Conservation (phyloP, 1,140 invertebrate genomes). For the Drosophila ogumai region DNA sequence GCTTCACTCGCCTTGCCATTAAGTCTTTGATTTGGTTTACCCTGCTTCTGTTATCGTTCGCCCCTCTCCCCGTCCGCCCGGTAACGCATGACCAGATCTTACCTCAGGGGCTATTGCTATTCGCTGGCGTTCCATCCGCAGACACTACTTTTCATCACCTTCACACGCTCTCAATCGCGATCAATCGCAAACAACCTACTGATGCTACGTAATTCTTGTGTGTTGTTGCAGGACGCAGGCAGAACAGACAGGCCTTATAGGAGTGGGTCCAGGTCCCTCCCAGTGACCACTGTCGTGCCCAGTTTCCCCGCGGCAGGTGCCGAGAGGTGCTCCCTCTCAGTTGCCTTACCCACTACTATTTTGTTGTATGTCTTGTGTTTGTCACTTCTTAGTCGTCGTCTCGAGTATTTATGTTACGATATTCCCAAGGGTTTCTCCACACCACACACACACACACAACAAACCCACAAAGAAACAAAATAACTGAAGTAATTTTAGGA, state of each 20-base stretch:
- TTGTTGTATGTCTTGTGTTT: conserved; percentile 9
- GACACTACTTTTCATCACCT: conserved; percentile 4
- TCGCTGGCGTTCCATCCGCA: conserved; percentile 10
- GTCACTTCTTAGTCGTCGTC: conserved; percentile 10
- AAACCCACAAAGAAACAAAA: conserved; percentile 10
- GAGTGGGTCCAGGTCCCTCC: conserved; percentile 19
- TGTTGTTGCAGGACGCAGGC: conserved; percentile 68
- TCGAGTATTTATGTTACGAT: conserved; percentile 22
- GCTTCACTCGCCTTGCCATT: not conserved
- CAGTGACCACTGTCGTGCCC: conserved; percentile 7
- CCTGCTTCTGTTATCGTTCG: conserved; percentile 10
- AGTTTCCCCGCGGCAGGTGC: not conserved
- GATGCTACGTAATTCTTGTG: conserved; percentile 50
- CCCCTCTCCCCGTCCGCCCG: not conserved
- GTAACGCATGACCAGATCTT: conserved; percentile 8
- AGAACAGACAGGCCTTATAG: conserved; percentile 41
- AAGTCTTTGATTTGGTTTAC: conserved; percentile 5
- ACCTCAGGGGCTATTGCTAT: conserved; percentile 36
- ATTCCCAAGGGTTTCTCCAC: not conserved
- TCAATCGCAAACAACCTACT: conserved; percentile 12
- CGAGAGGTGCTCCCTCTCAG: conserved; percentile 6
- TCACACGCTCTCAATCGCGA: conserved; percentile 6
- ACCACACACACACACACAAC: conserved; percentile 16
- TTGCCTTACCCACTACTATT: conserved; percentile 7
- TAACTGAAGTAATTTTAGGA: conserved; percentile 39